Evolutionary conservation across 2,888 invertebrate species (phyloP).

Genomic region (Anoplius nigerrimus): DNA sequence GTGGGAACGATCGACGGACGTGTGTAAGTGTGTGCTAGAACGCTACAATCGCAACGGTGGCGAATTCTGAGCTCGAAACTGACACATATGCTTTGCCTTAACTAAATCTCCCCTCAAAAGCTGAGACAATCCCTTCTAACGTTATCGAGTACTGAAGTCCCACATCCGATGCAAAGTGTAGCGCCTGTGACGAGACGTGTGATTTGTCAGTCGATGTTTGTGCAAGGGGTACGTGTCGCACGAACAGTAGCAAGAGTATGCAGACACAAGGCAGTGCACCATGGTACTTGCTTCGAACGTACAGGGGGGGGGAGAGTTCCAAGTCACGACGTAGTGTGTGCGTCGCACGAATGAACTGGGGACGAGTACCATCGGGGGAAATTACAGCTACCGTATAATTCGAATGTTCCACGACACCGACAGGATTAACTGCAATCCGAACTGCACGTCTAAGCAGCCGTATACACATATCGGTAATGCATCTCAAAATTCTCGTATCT

Average conservation of each 20-base stretch:
- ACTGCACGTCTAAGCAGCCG: no score
- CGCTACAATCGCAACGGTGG: conserved; percentile 34
- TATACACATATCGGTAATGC: no score
- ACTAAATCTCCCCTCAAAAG: not conserved
- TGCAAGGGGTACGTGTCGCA: conserved; percentile 38
- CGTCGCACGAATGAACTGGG: conserved; percentile 36
- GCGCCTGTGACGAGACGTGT: conserved; percentile 28
- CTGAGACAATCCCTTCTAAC: not conserved
- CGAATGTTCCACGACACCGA: no score
- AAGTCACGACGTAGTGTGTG: conserved; percentile 38
- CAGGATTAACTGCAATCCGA: no score
- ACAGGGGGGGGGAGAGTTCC: no score
- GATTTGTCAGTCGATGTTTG: conserved; percentile 34
- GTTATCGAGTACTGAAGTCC: conserved; percentile 2
- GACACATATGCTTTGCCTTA: not conserved
- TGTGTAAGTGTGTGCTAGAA: conserved; percentile 7
- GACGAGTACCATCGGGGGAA: conserved; percentile 43
- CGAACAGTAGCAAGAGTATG: conserved; percentile 44
- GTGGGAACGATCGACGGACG: conserved; percentile 14
- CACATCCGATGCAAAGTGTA: conserved; percentile 41
- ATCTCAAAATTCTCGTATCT: no score
- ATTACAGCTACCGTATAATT: conserved; percentile 24
- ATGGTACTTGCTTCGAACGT: conserved; percentile 43
- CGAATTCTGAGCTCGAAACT: conserved; percentile 14
- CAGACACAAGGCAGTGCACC: conserved; percentile 50